A percentile compares a stretch with the other conserved stretches of the same genome.
Conservation (phyloP, 1,140 invertebrate species). For the Gonioctena quinquepunctata region DNA sequence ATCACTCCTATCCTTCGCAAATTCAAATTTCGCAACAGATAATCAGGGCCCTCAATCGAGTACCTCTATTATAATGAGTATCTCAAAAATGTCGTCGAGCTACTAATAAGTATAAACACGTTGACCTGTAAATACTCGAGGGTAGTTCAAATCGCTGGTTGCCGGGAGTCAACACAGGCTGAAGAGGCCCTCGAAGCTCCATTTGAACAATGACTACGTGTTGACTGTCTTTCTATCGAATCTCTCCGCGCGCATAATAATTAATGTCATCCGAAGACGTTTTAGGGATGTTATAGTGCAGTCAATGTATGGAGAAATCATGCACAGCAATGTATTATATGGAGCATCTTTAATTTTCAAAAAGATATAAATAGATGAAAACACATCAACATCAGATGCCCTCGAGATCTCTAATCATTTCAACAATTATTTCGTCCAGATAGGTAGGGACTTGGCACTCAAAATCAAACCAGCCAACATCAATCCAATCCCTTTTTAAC, state of each 20-base stretch:
- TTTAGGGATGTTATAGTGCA: not conserved
- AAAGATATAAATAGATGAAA: too few relatives aligned
- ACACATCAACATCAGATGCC: too few relatives aligned
- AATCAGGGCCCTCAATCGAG: not conserved
- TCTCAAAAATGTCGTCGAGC: not conserved
- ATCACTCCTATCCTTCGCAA: not conserved
- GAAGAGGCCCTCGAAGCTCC: not conserved
- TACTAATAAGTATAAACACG: not conserved
- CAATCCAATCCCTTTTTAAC: too few relatives aligned
- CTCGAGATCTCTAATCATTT: too few relatives aligned
- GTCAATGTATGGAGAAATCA: not conserved
- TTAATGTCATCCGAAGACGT: not conserved
- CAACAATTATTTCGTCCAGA: too few relatives aligned
- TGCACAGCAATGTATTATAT: too few relatives aligned
- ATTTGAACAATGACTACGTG: not conserved
- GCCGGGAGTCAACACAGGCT: not conserved
- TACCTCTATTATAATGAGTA: not conserved
- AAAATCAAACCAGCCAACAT: too few relatives aligned
- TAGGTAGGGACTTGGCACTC: too few relatives aligned
- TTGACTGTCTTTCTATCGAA: not conserved
- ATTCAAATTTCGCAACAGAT: not conserved
- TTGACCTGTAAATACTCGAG: not conserved
- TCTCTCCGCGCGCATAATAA: not conserved
- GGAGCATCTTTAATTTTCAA: too few relatives aligned
- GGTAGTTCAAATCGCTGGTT: not conserved